These are phyloP conservation scores for Epinephelus fuscoguttatus DNA, from an alignment of 2,113 vertebrate genomes.

Conservation along the genomic window DNA sequence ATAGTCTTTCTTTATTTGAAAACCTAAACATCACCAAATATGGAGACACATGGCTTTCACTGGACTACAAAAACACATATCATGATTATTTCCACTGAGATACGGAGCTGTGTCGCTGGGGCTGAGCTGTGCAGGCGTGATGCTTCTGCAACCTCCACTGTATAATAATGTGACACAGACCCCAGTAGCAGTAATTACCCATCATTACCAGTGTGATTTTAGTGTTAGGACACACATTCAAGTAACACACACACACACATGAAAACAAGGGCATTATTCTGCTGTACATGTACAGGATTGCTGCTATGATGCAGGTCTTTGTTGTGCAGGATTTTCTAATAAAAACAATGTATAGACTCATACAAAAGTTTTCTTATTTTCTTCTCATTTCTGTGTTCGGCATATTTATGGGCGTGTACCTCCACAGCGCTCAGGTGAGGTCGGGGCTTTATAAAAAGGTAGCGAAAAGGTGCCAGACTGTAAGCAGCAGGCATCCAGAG, in stretches of 20 bases:
- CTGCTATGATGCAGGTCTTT: neutral
- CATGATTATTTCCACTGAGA: neutral
- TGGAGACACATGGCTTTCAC: neutral
- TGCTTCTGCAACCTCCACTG: slow-evolving; percentile 11
- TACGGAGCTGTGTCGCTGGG: neutral
- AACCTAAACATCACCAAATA: neutral
- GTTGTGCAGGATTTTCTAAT: too few relatives aligned
- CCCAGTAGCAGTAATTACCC: slow-evolving; percentile 47
- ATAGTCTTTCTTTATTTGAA: neutral
- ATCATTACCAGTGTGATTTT: slow-evolving; percentile 32
- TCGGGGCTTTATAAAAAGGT: too few relatives aligned
- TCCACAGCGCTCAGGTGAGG: too few relatives aligned
- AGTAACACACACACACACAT: neutral
- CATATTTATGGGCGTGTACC: too few relatives aligned
- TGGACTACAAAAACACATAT: neutral
- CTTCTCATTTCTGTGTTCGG: too few relatives aligned
- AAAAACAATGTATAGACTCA: too few relatives aligned
- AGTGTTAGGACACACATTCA: slow-evolving; percentile 2
- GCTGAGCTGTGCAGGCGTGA: neutral
- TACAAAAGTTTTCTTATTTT: too few relatives aligned
- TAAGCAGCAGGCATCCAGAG: too few relatives aligned
- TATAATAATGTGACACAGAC: slow-evolving; percentile 33
- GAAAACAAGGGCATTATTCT: neutral
- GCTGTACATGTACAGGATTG: neutral
- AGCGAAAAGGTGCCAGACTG: too few relatives aligned